Percentiles rank a stretch among this genome's conserved stretches.
Conservation (phyloP, 2,888 invertebrate species). For the Dryobotodes eremita region DNA sequence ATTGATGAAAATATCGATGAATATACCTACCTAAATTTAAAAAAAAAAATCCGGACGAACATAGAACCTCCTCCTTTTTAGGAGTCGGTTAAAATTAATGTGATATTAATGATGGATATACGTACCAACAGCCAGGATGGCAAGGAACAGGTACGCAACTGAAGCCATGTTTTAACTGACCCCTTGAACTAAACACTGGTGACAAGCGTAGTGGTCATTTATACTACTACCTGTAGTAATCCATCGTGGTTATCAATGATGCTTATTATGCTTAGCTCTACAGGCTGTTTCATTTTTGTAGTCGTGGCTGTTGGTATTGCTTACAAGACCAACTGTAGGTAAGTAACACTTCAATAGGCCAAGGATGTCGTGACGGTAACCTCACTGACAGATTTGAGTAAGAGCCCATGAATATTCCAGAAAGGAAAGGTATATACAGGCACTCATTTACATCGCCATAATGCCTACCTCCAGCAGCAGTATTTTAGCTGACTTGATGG, state of each 20-base stretch:
- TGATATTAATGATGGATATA: slow-evolving; percentile 13
- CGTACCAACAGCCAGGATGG: slow-evolving; percentile 73
- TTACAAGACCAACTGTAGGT: not conserved
- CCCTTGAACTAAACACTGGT: slow-evolving; percentile 33
- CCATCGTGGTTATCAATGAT: slow-evolving; percentile 30
- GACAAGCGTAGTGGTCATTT: slow-evolving; percentile 19
- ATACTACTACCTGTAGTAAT: slow-evolving; percentile 52
- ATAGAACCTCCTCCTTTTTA: not conserved
- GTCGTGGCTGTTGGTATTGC: not conserved
- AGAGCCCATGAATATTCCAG: not conserved
- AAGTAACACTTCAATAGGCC: no score
- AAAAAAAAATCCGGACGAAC: not conserved
- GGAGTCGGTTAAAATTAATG: not conserved
- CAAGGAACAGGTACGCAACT: slow-evolving; percentile 45
- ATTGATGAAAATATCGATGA: not conserved
- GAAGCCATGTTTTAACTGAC: slow-evolving; percentile 49
- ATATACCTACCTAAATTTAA: not conserved
- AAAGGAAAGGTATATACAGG: not conserved
- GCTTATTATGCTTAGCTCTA: slow-evolving; percentile 33
- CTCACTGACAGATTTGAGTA: not conserved
- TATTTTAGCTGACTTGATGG: not conserved
- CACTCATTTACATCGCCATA: not conserved
- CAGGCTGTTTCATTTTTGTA: slow-evolving; percentile 39
- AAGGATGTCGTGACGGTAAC: not conserved
- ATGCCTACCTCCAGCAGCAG: not conserved